Base-by-base conservation (phyloP, 1,140 invertebrate species). In the Drosophila ohnishii region DNA sequence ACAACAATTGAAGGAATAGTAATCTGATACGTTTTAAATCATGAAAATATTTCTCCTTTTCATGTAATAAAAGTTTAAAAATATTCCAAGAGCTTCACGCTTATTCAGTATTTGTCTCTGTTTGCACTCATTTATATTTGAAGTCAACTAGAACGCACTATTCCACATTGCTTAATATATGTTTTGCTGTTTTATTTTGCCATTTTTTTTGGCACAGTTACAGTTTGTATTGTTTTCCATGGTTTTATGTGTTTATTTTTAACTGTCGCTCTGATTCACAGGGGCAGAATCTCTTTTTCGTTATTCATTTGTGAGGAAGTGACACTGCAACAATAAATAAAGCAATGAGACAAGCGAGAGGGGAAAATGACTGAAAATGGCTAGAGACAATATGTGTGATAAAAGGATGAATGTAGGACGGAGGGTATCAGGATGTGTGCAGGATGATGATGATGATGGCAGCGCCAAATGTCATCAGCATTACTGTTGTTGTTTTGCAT, bases 391-490 rank as follows among this genome's bases (percentile, higher is more conserved):
- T 74, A 73, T 56, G 61, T 75, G 65, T 75, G 73, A 75, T 78
- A 78, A 78, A 71, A 51, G 78, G 66, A 62, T 59, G 71, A 34
- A 59, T 71, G 70, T 35, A 5, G 73, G 37, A 42, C 40, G 25
- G 34, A 13, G 28, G 63, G 10, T 42, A 34, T 6, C 48, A 47
- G 34, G 67, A 72, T 74, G 62, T 75, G 47, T 65, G 61, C 53
- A 65, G 39, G 70, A 57, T 48, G 73, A 74, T 39, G 71, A 69
- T 59, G 74, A 73, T 65, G 81, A 80, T 61, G 76, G 66, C 82
- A 75, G 70, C 79, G 83, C 79, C 83, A 86, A 86, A 86, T 86
- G 83, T 86, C 83, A 86, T 87, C 83, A 87, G 81, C 71, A 82
- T 87, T 75, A 70, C 72, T 75, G 55, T 66, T 65, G 53, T 57